Evolutionary conservation across 92 coral and sea anemone species (phyloP).

Genomic region (Pocillopora grandis): DNA sequence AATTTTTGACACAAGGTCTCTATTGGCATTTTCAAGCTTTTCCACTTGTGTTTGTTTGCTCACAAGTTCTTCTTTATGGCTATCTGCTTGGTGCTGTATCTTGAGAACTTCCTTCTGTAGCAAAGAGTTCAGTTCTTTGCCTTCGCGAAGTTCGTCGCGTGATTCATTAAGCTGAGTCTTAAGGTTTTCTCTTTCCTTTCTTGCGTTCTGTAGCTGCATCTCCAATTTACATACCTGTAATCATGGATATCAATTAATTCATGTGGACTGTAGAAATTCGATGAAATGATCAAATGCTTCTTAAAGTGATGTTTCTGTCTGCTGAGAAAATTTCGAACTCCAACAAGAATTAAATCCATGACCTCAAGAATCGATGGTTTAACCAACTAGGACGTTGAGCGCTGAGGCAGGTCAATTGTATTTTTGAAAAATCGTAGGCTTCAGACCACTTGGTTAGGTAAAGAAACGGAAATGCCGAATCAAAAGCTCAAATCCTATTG

Average conservation of each 20-base stretch:
- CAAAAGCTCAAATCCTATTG: no score
- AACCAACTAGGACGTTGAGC: no score
- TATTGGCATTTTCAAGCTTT: conserved; percentile 49
- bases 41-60: conserved; percentile 16
- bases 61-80: conserved; percentile 43
- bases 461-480: no score
- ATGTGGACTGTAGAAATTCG: background rate
- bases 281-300: no score
- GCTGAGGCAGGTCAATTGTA: no score
- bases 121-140: conserved; percentile 40
- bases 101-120: conserved; percentile 61
- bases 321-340: no score
- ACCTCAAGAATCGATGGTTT: no score
- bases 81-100: conserved; percentile 43
- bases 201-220: conserved; percentile 61
- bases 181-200: conserved; percentile 63
- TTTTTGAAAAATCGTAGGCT: no score
- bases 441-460: no score
- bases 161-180: conserved; percentile 52
- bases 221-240: conserved; percentile 69
- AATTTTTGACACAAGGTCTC: conserved; percentile 50
- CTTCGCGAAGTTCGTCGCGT: conserved; percentile 54
- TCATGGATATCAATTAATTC: background rate
- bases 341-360: no score
- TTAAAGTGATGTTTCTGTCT: no score